Evolutionary conservation across 1,140 invertebrate species (phyloP).

Genomic region (Pogonognathellus flavescens): DNA sequence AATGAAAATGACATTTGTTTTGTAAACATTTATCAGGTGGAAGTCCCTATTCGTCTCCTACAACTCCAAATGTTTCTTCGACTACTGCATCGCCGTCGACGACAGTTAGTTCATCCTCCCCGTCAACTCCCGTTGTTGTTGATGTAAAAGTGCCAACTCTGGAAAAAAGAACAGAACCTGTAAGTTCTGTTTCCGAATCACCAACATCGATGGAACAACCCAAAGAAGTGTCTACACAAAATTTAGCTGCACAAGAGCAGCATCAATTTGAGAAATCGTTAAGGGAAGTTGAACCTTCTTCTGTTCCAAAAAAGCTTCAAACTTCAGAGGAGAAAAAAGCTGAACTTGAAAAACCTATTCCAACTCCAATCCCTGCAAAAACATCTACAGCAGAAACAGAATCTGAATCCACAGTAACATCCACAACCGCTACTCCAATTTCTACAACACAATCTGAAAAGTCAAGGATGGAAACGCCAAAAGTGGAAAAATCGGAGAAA

Average conservation of each 20-base stretch:
- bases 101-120: neutral
- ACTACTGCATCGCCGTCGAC: neutral
- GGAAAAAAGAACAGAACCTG: neutral
- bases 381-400: no score
- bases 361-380: neutral
- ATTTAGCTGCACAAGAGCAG: no score
- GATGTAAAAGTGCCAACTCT: neutral
- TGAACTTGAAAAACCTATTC: neutral
- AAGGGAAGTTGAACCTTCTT: no score
- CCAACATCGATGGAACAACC: neutral
- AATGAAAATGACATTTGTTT: no score
- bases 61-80: neutral
- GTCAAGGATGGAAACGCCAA: neutral
- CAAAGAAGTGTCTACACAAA: no score
- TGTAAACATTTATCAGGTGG: neutral
- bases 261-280: no score
- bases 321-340: neutral
- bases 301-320: neutral
- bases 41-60: neutral
- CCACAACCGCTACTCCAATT: neutral
- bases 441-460: no score
- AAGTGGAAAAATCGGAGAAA: neutral
- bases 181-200: neutral
- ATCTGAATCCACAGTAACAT: neutral
- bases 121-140: neutral